phyloP scores from a whole-genome alignment of 2,797 vertebrate species.

The Champsocephalus esox region DNA sequence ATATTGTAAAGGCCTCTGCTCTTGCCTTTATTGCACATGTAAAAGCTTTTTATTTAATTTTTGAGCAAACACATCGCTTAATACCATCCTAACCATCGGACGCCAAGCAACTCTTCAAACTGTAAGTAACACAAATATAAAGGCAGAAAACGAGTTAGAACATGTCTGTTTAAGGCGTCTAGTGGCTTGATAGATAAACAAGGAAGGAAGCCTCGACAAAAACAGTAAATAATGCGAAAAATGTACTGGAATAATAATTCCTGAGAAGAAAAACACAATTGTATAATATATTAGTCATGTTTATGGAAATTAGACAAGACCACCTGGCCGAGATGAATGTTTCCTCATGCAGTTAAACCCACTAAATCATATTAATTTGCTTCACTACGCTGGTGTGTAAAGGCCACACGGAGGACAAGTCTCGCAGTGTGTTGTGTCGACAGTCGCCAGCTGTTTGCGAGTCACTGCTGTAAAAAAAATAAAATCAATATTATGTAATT shows the following conservation, averaged over 20 bases:
- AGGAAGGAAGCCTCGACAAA: too few species aligned
- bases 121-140: too few species aligned
- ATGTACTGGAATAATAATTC: not conserved
- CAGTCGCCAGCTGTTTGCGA: conserved; percentile 9
- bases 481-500: too few species aligned
- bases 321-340: not conserved
- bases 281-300: not conserved
- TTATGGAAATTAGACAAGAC: conserved; percentile 9
- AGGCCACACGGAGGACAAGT: not conserved
- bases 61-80: too few species aligned
- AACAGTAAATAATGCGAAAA: not conserved
- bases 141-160: too few species aligned
- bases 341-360: not conserved
- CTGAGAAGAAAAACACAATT: not conserved
- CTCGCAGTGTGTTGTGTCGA: not conserved
- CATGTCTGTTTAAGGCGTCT: too few species aligned
- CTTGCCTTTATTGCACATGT: too few species aligned
- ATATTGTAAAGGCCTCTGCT: too few species aligned
- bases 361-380: conserved; percentile 7
- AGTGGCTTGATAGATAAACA: too few species aligned
- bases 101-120: too few species aligned
- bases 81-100: too few species aligned
- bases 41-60: too few species aligned
- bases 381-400: not conserved
- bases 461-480: not conserved